Conservation (phyloP, 2,113 vertebrate species). For the Desmodus rotundus region DNA sequence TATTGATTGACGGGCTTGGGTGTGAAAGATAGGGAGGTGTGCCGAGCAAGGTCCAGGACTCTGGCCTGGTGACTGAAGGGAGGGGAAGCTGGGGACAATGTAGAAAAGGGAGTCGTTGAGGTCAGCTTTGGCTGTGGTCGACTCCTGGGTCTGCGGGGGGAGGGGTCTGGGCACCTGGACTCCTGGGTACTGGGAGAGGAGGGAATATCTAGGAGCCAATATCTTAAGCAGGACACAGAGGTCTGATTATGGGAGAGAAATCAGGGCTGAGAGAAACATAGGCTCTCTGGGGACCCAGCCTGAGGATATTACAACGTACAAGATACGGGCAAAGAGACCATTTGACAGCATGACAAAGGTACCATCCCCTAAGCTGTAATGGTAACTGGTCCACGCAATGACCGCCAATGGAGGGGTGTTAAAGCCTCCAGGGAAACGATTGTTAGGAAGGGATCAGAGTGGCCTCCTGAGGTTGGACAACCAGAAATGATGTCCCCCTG, state of each 20-base stretch:
- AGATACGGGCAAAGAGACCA: not conserved
- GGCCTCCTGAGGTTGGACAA: not conserved
- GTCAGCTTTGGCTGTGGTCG: not conserved
- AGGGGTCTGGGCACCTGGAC: not conserved
- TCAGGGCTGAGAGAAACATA: not conserved
- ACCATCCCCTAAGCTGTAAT: not conserved
- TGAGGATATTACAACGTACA: not conserved
- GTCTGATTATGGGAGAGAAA: not conserved
- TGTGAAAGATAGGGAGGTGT: not conserved
- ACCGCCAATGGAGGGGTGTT: not conserved
- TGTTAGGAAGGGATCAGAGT: not conserved
- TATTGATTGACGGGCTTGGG: too few species aligned
- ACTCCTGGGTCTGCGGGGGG: not conserved
- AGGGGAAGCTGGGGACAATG: not conserved
- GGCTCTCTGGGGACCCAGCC: not conserved
- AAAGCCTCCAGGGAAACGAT: not conserved
- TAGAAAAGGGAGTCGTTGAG: not conserved
- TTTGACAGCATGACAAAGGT: not conserved
- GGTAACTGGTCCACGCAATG: fast-evolving
- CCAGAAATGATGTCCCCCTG: not conserved
- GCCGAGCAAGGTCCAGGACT: not conserved
- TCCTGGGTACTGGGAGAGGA: not conserved
- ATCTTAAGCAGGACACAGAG: not conserved
- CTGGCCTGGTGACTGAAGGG: not conserved
- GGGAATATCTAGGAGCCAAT: not conserved